phyloP scores from a whole-genome alignment of 2,797 vertebrate genomes.

The Paedocypris micromegethes region DNA sequence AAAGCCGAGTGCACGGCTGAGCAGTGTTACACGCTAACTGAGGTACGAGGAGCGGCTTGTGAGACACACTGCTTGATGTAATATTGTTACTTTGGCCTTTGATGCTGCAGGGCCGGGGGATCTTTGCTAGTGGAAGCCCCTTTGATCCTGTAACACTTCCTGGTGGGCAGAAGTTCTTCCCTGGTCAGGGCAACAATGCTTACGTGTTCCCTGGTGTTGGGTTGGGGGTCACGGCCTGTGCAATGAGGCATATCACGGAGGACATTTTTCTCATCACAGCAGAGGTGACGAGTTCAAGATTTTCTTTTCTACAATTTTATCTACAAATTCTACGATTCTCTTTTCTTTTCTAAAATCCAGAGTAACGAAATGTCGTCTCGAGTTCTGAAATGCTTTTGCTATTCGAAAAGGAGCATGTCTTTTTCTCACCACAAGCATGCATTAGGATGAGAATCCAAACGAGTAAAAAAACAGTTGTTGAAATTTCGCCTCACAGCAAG shows the following conservation, averaged over 20 bases:
- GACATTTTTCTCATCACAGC: conserved; percentile 85
- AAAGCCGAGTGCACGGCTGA: conserved; percentile 97
- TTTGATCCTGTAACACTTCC: conserved; percentile 86
- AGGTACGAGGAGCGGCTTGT: conserved; percentile 66
- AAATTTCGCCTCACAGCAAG: too few relatives aligned
- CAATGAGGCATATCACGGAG: conserved; percentile 76
- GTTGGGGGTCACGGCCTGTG: conserved; percentile 79
- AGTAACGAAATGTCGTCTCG: too few relatives aligned
- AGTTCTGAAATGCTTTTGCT: too few relatives aligned
- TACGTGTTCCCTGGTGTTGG: conserved; percentile 96
- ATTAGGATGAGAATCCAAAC: too few relatives aligned
- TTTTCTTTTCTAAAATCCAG: too few relatives aligned
- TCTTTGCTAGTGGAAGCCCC: conserved; percentile 97
- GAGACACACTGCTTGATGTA: neutral
- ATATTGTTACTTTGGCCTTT: conserved; percentile 2
- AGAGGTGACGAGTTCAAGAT: conserved; percentile 70
- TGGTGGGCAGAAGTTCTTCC: conserved; percentile 77
- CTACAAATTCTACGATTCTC: too few relatives aligned
- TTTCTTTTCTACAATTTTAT: too few relatives aligned
- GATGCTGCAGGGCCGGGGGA: conserved; percentile 74
- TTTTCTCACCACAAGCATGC: too few relatives aligned
- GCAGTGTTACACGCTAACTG: conserved; percentile 86
- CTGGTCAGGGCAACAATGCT: conserved; percentile 96
- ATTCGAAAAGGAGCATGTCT: too few relatives aligned
- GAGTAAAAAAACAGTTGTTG: too few relatives aligned